phyloP scores from a whole-genome alignment of 1,140 invertebrate genomes.

The Yoshiicerus persimilis region DNA sequence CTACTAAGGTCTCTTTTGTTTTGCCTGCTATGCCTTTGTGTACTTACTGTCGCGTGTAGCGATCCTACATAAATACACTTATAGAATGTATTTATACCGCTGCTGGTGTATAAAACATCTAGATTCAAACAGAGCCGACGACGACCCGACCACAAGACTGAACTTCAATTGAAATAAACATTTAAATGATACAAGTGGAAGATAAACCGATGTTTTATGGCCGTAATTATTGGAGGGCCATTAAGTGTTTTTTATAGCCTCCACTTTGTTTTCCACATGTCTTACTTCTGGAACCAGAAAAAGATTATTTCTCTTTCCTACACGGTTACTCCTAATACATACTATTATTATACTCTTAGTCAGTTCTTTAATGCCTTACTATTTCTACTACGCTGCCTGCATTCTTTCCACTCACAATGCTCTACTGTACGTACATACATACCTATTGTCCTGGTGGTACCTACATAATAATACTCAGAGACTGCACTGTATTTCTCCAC shows the following conservation, averaged over 20 bases:
- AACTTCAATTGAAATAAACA: constrained; percentile 50
- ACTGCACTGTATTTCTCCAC: neutral
- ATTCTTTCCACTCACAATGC: neutral
- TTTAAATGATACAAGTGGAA: constrained; percentile 50
- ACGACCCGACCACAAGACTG: constrained; percentile 3
- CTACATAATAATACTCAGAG: neutral
- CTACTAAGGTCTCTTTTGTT: neutral
- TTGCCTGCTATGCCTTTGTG: neutral
- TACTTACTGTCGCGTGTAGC: neutral
- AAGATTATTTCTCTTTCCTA: constrained; percentile 4
- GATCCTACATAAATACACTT: neutral
- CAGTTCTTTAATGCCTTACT: neutral
- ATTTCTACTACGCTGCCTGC: too few species aligned
- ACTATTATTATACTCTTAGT: neutral
- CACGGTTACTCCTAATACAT: neutral
- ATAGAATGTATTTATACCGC: too few species aligned
- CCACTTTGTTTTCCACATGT: constrained; percentile 49
- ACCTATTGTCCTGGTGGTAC: too few species aligned
- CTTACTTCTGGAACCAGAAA: constrained; percentile 31
- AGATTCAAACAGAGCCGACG: too few species aligned
- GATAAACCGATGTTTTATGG: constrained; percentile 50
- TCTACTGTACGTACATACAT: neutral
- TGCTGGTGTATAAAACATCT: too few species aligned
- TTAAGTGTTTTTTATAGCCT: constrained; percentile 49
- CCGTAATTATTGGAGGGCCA: constrained; percentile 49